Evolutionary conservation across 2,888 invertebrate genomes (phyloP).

Genomic region (Lasioglossum zephyrum): DNA sequence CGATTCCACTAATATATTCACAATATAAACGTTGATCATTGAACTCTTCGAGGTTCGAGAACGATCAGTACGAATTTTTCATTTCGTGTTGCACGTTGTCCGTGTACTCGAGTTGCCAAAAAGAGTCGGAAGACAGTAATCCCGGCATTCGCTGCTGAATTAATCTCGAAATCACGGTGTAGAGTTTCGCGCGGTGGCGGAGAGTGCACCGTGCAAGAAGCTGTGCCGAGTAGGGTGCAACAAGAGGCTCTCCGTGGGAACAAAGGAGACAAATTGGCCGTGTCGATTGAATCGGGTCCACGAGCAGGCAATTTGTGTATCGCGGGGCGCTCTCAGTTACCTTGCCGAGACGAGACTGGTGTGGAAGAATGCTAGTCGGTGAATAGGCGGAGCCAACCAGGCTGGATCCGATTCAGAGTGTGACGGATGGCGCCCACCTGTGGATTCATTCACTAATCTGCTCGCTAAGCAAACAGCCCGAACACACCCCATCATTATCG

Average conservation of each 20-base stretch:
- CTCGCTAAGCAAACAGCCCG: slow-evolving; percentile 84
- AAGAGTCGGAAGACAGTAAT: not conserved
- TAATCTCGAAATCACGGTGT: not conserved
- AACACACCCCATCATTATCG: slow-evolving; percentile 84
- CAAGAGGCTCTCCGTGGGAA: not conserved
- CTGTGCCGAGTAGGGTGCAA: slow-evolving; percentile 9
- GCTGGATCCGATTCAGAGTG: slow-evolving; percentile 77
- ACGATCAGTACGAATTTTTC: too few species aligned
- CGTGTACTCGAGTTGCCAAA: not conserved
- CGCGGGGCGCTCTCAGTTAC: slow-evolving; percentile 45
- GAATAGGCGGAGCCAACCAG: slow-evolving; percentile 80
- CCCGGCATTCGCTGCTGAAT: not conserved
- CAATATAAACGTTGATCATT: too few species aligned
- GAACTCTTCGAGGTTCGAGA: too few species aligned
- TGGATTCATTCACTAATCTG: slow-evolving; percentile 85
- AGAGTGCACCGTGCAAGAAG: not conserved
- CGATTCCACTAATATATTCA: too few species aligned
- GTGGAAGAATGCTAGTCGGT: slow-evolving; percentile 66
- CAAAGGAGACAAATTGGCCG: slow-evolving; percentile 23
- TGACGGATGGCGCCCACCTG: slow-evolving; percentile 85
- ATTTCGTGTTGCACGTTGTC: too few species aligned
- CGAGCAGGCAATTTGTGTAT: slow-evolving; percentile 41
- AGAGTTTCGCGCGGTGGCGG: not conserved
- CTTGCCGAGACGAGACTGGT: slow-evolving; percentile 61
- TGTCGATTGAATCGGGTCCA: slow-evolving; percentile 37